These are phyloP conservation scores for Ericerus pela DNA, from an alignment of 1,140 invertebrate species.

Conservation along the genomic window DNA sequence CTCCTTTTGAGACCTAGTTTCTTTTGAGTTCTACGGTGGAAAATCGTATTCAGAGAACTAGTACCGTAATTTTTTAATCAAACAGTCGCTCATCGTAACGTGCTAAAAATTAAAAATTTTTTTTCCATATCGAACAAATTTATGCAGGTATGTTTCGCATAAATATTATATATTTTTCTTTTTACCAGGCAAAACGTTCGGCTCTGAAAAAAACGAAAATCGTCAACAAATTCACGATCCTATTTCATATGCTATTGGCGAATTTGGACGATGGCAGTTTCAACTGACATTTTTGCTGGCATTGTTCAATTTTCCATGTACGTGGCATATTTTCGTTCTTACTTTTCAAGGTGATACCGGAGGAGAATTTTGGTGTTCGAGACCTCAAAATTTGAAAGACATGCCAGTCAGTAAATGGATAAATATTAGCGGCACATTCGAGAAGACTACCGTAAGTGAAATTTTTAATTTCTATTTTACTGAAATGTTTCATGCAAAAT, in stretches of 20 bases:
- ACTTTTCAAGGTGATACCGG: conserved; percentile 41
- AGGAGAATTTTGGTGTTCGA: conserved; percentile 42
- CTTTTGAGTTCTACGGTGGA: too few relatives aligned
- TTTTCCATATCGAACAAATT: too few relatives aligned
- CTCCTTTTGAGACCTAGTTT: too few relatives aligned
- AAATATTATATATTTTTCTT: too few relatives aligned
- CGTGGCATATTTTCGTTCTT: conserved; percentile 42
- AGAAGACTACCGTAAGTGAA: neutral
- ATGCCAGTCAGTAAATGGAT: neutral
- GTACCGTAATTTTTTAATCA: too few relatives aligned
- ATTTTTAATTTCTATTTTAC: neutral
- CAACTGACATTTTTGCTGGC: conserved; percentile 32
- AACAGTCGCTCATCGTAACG: too few relatives aligned
- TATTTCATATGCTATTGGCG: conserved; percentile 36
- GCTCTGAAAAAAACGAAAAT: too few relatives aligned
- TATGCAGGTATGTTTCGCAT: too few relatives aligned
- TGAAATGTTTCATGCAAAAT: neutral
- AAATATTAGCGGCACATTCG: conserved; percentile 2
- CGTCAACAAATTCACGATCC: conserved; percentile 15
- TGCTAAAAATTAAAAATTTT: too few relatives aligned
- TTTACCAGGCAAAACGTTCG: too few relatives aligned
- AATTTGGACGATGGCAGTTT: conserved; percentile 54
- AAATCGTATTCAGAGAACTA: too few relatives aligned
- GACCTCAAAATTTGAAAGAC: conserved; percentile 21
- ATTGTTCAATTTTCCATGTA: conserved; percentile 28